A percentile compares a stretch with the other conserved stretches of the same genome.
Conservation (phyloP, 2,797 vertebrate species). For the Sebastes itinus region DNA sequence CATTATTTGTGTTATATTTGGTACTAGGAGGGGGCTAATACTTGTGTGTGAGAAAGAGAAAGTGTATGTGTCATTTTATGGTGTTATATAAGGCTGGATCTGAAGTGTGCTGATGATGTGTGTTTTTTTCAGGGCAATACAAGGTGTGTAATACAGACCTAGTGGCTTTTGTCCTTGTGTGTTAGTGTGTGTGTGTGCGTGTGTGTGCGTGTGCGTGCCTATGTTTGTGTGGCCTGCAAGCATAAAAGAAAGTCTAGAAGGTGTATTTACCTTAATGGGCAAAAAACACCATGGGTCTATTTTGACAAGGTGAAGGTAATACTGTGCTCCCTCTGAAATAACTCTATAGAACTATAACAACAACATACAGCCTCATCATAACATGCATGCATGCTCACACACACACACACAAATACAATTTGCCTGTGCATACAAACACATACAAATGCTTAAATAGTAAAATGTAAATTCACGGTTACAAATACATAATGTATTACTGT, state of each 20-base stretch:
- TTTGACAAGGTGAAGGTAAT: constrained; percentile 57
- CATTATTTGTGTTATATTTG: not conserved
- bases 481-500: not conserved
- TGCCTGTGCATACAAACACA: not conserved
- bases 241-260: constrained; percentile 32
- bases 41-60: not conserved
- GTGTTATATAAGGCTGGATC: not conserved
- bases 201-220: rapidly evolving
- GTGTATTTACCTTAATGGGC: constrained; percentile 65
- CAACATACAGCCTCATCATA: constrained; percentile 38
- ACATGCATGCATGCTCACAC: not conserved
- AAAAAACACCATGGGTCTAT: constrained; percentile 47
- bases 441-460: not conserved
- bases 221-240: not conserved
- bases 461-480: not conserved
- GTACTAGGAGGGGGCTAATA: not conserved
- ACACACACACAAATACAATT: not conserved
- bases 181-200: not conserved
- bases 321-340: constrained; percentile 50
- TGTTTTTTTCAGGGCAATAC: constrained; percentile 6
- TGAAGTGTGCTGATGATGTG: constrained; percentile 1
- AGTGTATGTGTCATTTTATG: constrained; percentile 1
- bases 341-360: constrained; percentile 36
- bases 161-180: not conserved
- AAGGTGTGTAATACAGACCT: not conserved